A percentile compares a stretch with the other conserved stretches of the same genome.
phyloP scores from a whole-genome alignment of 2,113 vertebrate genomes.

The Taurulus bubalis region DNA sequence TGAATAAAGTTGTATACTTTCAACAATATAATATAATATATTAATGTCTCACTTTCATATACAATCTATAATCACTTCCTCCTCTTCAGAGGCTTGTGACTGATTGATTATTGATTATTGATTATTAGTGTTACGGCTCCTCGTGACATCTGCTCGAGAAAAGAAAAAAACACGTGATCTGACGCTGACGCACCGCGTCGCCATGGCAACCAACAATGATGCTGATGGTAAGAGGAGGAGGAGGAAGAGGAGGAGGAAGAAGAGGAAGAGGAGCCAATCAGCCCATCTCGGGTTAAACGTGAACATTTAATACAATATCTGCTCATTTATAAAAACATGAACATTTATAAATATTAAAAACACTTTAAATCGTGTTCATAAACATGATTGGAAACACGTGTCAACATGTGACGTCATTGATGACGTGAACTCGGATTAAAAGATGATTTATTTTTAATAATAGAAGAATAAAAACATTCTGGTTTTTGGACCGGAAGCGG shows the following conservation, averaged over 20 bases:
- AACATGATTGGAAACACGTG: too few species aligned
- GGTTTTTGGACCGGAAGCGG: background rate
- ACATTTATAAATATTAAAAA: background rate
- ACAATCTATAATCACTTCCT: too few species aligned
- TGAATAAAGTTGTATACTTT: too few species aligned
- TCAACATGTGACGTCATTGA: too few species aligned
- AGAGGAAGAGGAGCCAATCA: background rate
- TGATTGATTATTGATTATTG: background rate
- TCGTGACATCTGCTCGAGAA: constrained; percentile 11
- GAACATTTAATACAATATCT: background rate
- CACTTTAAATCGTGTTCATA: background rate
- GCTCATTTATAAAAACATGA: background rate
- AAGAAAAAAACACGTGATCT: constrained; percentile 53
- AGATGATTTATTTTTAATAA: too few species aligned
- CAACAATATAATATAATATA: too few species aligned
- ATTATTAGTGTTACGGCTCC: background rate
- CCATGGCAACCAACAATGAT: constrained; percentile 81
- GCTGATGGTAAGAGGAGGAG: constrained; percentile 21
- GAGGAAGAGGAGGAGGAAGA: background rate
- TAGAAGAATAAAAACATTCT: too few species aligned
- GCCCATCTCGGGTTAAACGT: background rate
- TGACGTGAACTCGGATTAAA: background rate
- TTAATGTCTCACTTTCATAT: too few species aligned
- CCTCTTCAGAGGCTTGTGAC: too few species aligned
- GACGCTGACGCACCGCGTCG: constrained; percentile 73